phyloP scores from a whole-genome alignment of 1,140 invertebrate genomes.

The Drosophila simulans region DNA sequence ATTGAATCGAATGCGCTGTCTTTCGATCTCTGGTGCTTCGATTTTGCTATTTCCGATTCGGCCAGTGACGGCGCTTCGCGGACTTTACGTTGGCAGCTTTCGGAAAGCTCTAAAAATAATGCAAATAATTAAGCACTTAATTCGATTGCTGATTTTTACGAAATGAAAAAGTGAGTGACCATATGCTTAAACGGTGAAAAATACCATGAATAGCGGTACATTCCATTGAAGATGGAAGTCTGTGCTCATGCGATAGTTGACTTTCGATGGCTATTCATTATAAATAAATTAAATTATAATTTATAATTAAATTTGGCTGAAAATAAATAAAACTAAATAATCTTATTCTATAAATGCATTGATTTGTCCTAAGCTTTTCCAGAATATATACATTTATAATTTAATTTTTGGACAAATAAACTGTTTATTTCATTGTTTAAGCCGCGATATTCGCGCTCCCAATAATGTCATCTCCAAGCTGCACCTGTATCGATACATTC shows the following conservation, averaged over 20 bases:
- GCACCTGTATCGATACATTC: slow-evolving; percentile 13
- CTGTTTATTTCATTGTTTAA: background rate
- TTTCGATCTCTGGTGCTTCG: slow-evolving; percentile 18
- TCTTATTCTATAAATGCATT: too few species aligned
- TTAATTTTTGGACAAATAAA: too few species aligned
- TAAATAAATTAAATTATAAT: too few species aligned
- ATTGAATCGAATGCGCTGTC: slow-evolving; percentile 10
- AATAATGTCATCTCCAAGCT: background rate
- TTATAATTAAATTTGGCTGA: too few species aligned
- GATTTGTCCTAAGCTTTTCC: too few species aligned
- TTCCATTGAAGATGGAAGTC: background rate
- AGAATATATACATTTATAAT: too few species aligned
- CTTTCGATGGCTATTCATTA: background rate
- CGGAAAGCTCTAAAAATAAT: slow-evolving; percentile 56
- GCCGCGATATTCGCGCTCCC: background rate
- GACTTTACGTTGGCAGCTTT: slow-evolving; percentile 44
- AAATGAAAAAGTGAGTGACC: slow-evolving; percentile 57
- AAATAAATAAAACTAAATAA: too few species aligned
- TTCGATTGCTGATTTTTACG: slow-evolving; percentile 47
- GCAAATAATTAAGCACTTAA: slow-evolving; percentile 59
- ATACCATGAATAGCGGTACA: slow-evolving; percentile 1
- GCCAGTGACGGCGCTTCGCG: slow-evolving; percentile 31
- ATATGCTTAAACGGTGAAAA: background rate
- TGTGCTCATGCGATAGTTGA: background rate
- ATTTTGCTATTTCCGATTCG: slow-evolving; percentile 10